Evolutionary conservation across 1,140 invertebrate genomes (phyloP), one percentile per base, ranked within the genome.

Genomic region (Calliphora vicina): DNA sequence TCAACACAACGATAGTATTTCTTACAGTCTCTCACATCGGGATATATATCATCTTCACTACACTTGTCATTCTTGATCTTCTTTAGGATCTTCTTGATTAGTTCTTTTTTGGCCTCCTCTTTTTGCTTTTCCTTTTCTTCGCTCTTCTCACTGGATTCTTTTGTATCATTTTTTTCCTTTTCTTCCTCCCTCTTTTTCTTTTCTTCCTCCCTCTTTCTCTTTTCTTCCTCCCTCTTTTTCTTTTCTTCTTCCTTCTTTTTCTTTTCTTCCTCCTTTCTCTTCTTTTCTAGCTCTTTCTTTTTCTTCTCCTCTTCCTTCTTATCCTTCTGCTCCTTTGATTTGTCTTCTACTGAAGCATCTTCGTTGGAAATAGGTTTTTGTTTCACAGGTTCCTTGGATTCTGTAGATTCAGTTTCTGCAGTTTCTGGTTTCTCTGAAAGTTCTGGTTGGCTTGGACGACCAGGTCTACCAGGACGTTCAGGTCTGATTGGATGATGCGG

Each of bases 61-160:
- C 88, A 89, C 20, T 88, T 87, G 8, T 86, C 84, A n/a, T 88
- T 85, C 81, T 86, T 89, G 0, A 89, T 83, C 76, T 89, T 87
- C 83, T 89, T 89, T 26, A 86, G 27, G 13, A 88, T 80, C 13
- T 86, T 82, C 81, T 89, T 89, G 2, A 89, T 83, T 29, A 84
- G 84, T 29, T 88, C 81, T 35, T 84, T 86, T 29, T 83, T 76
- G 84, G 15, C 72, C 81, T 89, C 85, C 15, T 88, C 86, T 23
- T 85, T 83, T 67, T 86, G 80, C 5, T 81, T 83, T 45, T 25
- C 25, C 26, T 81, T 81, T 25, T 72, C 61, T 3, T 73, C 76
- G 15, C 42, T 27, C 42, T 67, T 25, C 12, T 83, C 82, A 29
- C 29, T 15, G 3, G 72, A 80, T 9, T 71, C 50, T 15, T 83